These are phyloP conservation scores for Salvelinus namaycush DNA, from an alignment of 2,113 vertebrate genomes.

Conservation along the genomic window DNA sequence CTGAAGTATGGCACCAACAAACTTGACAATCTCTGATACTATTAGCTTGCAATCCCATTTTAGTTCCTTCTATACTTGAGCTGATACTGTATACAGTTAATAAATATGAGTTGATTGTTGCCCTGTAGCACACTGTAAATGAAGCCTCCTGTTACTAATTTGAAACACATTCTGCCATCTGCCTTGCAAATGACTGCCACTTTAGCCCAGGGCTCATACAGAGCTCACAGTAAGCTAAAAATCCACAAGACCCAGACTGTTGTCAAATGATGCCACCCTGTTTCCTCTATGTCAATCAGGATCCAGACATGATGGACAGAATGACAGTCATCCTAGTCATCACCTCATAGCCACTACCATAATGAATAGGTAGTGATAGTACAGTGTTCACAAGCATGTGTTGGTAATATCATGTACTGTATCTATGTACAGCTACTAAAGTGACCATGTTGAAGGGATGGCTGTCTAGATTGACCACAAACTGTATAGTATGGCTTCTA, in stretches of 20 bases:
- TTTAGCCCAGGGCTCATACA: not conserved
- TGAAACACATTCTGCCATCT: not conserved
- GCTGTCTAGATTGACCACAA: no score
- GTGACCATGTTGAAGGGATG: no score
- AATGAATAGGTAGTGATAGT: not conserved
- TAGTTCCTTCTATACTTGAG: no score
- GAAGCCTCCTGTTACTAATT: not conserved
- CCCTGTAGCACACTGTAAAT: conserved; percentile 1
- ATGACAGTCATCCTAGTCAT: not conserved
- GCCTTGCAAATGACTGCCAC: conserved; percentile 17
- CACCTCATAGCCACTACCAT: not conserved
- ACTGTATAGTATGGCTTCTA: no score
- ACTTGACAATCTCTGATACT: no score
- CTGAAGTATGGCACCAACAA: no score
- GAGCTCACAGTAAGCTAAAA: conserved; percentile 4
- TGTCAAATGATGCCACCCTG: conserved; percentile 12
- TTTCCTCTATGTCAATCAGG: not conserved
- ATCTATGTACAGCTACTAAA: no score
- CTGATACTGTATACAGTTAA: no score
- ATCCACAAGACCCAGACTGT: not conserved
- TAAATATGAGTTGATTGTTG: no score
- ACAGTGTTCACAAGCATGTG: no score
- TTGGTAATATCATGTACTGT: no score
- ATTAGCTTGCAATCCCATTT: no score
- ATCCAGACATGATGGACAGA: not conserved